phyloP scores from a whole-genome alignment of 2,797 vertebrate species.

The Sebastes elongatus region DNA sequence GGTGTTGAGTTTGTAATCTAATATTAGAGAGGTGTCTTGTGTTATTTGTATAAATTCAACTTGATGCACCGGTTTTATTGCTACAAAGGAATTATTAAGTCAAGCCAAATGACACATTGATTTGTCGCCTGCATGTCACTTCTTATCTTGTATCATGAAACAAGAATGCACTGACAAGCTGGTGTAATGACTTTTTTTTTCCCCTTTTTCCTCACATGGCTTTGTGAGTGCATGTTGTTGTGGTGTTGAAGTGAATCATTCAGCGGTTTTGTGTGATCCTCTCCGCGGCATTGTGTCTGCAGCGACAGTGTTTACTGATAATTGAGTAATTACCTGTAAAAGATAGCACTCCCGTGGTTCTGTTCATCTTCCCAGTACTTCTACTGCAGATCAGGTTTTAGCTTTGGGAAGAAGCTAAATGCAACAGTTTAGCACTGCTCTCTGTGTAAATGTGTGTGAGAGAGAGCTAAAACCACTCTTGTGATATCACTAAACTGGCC shows the following conservation, averaged over 20 bases:
- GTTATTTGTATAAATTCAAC: background rate
- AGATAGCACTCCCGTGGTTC: conserved; percentile 76
- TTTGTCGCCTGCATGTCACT: background rate
- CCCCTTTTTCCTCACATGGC: background rate
- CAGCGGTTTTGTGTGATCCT: conserved; percentile 47
- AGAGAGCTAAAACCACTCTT: background rate
- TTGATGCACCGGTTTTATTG: rapidly evolving
- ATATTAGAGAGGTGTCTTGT: background rate
- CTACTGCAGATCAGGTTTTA: conserved; percentile 60
- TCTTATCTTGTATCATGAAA: background rate
- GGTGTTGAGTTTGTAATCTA: background rate
- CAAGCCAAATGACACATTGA: background rate
- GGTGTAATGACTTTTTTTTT: conserved; percentile 5
- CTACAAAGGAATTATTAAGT: background rate
- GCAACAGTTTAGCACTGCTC: conserved; percentile 55
- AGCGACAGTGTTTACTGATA: conserved; percentile 79
- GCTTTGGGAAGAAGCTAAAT: conserved; percentile 61
- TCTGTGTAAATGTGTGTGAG: conserved; percentile 18
- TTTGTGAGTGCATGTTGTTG: conserved; percentile 36
- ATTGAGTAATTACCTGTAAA: conserved; percentile 84
- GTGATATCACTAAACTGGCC: conserved; percentile 24
- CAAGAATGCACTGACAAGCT: conserved; percentile 12
- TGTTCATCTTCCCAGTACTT: conserved; percentile 60
- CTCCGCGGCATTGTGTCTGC: conserved; percentile 63
- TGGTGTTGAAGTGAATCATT: conserved; percentile 55